These are phyloP conservation scores for Bombyx mori DNA, from an alignment of 1,140 invertebrate genomes.

Conservation along the genomic window ASM3026992v2 NC_085119.1:9276001-9276500, in stretches of 20 bases:
- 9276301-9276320: constrained; percentile 65
- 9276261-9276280: constrained; percentile 60
- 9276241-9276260: constrained; percentile 42
- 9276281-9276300: constrained; percentile 65
- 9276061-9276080: constrained; percentile 29
- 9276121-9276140: constrained; percentile 55
- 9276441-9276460: constrained; percentile 65
- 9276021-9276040: constrained; percentile 57
- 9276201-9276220: constrained; percentile 52
- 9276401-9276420: constrained; percentile 67
- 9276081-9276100: constrained; percentile 34
- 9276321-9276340: constrained; percentile 64
- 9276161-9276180: constrained; percentile 50
- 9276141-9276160: constrained; percentile 53
- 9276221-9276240: constrained; percentile 37
- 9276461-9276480: constrained; percentile 63
- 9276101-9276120: constrained; percentile 56
- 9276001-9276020: constrained; percentile 52
- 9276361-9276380: constrained; percentile 18
- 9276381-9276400: constrained; percentile 31
- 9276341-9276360: constrained; percentile 34
- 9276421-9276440: constrained; percentile 66
- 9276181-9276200: constrained; percentile 57
- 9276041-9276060: constrained; percentile 38
- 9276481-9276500: constrained; percentile 52